These are phyloP conservation scores for Tor tambroides DNA, from an alignment of 2,113 vertebrate species.

Conservation along the genomic window DNA sequence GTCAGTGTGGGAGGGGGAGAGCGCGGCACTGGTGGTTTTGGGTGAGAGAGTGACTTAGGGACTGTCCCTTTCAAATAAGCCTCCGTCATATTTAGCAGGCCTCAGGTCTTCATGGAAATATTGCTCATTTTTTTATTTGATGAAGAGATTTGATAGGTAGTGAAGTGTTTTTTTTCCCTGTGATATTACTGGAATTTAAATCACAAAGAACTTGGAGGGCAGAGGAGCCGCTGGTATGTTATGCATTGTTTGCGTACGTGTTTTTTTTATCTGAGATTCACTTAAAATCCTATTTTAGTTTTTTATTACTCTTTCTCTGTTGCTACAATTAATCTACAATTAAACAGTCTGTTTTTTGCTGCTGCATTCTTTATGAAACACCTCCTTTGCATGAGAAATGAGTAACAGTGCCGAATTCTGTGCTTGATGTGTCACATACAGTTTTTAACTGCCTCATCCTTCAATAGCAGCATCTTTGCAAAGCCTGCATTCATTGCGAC, in stretches of 20 bases:
- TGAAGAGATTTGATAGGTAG: background rate
- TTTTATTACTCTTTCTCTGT: too few relatives aligned
- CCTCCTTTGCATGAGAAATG: too few relatives aligned
- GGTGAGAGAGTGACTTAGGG: conserved; percentile 20
- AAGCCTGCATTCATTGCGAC: too few relatives aligned
- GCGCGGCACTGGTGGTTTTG: background rate
- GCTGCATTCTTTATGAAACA: too few relatives aligned
- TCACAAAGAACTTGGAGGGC: background rate
- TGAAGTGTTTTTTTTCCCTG: background rate
- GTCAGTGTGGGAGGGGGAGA: conserved; percentile 30
- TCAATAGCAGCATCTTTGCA: too few relatives aligned
- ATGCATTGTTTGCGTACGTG: background rate
- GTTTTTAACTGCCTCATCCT: too few relatives aligned
- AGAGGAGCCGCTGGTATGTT: background rate
- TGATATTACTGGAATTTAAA: background rate
- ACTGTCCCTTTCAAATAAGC: conserved; percentile 17
- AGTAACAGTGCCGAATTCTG: too few relatives aligned
- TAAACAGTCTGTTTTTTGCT: too few relatives aligned
- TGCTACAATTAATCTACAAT: too few relatives aligned
- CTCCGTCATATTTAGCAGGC: background rate
- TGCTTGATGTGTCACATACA: too few relatives aligned
- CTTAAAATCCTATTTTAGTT: too few relatives aligned
- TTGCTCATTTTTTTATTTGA: background rate
- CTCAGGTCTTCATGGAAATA: conserved; percentile 17
- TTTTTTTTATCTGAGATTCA: too few relatives aligned